A percentile compares a stretch with the other conserved stretches of the same genome.
phyloP scores from a whole-genome alignment of 2,113 vertebrate species.

The Salvelinus fontinalis region DNA sequence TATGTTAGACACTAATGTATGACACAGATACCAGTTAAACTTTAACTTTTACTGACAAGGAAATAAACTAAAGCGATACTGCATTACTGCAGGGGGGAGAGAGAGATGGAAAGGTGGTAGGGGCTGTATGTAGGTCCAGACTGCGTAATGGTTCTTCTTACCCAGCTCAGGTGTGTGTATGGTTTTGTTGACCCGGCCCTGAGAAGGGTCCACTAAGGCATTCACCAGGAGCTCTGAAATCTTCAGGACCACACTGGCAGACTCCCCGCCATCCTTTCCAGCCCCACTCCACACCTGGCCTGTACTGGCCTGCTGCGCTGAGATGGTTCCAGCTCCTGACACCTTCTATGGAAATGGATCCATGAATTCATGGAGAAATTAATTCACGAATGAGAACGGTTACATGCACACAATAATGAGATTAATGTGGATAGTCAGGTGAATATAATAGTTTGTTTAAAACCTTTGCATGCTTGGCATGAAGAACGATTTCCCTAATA shows the following conservation, averaged over 20 bases:
- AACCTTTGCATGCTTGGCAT: too few species aligned
- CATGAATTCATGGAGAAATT: neutral
- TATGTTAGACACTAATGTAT: too few species aligned
- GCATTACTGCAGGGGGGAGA: neutral
- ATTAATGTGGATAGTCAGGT: too few species aligned
- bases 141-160: constrained; percentile 27
- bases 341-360: constrained; percentile 42
- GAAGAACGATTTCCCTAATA: too few species aligned
- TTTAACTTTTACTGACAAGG: too few species aligned
- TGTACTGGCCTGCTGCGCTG: neutral
- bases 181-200: constrained; percentile 18
- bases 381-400: neutral
- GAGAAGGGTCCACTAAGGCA: constrained; percentile 3
- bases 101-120: neutral
- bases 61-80: neutral
- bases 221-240: constrained; percentile 49
- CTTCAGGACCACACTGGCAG: constrained; percentile 49
- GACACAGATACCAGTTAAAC: too few species aligned
- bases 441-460: too few species aligned
- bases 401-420: neutral
- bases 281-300: neutral
- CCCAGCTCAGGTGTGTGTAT: constrained; percentile 46
- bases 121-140: neutral
- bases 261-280: constrained; percentile 25
- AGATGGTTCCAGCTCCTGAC: constrained; percentile 33